Conservation (phyloP, 2,888 invertebrate species). For the Apoda limacodes region DNA sequence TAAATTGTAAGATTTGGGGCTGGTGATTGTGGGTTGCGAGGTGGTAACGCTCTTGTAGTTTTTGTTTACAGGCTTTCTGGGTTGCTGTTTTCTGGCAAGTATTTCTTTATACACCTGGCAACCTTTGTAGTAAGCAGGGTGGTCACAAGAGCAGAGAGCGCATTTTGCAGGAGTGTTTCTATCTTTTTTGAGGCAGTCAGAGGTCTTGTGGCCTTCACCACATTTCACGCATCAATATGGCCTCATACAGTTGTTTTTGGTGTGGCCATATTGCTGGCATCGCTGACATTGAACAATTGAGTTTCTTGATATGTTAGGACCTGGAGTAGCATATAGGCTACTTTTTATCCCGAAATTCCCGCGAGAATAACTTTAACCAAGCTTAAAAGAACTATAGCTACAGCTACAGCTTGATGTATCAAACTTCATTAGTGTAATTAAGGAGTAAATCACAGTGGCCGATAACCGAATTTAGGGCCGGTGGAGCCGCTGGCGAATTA, state of each 20-base stretch:
- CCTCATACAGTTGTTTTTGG: constrained; percentile 21
- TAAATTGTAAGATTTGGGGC: too few relatives aligned
- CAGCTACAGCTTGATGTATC: too few relatives aligned
- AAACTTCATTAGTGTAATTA: too few relatives aligned
- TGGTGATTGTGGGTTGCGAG: background rate
- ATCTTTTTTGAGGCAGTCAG: constrained; percentile 15
- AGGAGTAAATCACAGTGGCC: too few relatives aligned
- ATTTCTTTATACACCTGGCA: constrained; percentile 17
- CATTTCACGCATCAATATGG: constrained; percentile 21
- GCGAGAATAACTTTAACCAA: too few relatives aligned
- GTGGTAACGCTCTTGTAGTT: too few relatives aligned
- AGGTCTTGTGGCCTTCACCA: constrained; percentile 16
- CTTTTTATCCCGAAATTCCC: too few relatives aligned
- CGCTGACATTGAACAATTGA: constrained; percentile 17
- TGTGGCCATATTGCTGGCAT: constrained; percentile 21
- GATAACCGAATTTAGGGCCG: too few relatives aligned
- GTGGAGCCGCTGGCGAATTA: too few relatives aligned
- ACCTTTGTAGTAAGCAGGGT: constrained; percentile 15
- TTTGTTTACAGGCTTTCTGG: background rate
- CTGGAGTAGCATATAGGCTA: too few relatives aligned
- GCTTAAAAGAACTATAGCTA: too few relatives aligned
- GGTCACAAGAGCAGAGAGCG: constrained; percentile 10
- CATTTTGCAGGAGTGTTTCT: constrained; percentile 17
- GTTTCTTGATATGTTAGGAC: constrained; percentile 11
- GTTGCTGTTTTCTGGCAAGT: constrained; percentile 4